These are phyloP conservation scores for Noctua fimbriata DNA, from an alignment of 2,888 invertebrate genomes.

Conservation along the genomic window DNA sequence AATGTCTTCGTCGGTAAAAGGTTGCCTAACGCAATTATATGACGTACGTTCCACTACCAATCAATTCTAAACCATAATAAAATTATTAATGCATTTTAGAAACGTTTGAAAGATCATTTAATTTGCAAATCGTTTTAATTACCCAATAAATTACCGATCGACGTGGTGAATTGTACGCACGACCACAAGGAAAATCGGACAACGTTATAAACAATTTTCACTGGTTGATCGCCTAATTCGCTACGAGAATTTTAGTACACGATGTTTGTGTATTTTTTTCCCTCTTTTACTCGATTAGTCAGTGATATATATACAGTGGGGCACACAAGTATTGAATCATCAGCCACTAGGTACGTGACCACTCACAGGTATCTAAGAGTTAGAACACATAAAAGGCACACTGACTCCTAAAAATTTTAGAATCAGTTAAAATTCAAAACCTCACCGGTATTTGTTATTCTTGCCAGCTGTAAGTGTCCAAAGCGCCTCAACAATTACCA, in stretches of 20 bases:
- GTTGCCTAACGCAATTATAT: neutral
- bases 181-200: conserved; percentile 39
- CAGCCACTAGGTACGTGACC: conserved; percentile 26
- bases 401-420: conserved; percentile 76
- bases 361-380: conserved; percentile 66
- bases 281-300: conserved; percentile 19
- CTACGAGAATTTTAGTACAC: conserved; percentile 11
- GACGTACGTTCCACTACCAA: neutral
- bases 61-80: neutral
- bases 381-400: conserved; percentile 81
- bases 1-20: neutral
- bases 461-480: conserved; percentile 87
- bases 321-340: conserved; percentile 35
- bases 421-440: conserved; percentile 83
- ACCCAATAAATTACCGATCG: conserved; percentile 34
- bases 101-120: conserved; percentile 10
- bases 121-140: conserved; percentile 45
- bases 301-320: conserved; percentile 35
- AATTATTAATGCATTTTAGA: conserved; percentile 18
- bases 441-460: conserved; percentile 86
- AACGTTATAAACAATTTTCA: conserved; percentile 32
- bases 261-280: neutral
- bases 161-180: conserved; percentile 6
- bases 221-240: conserved; percentile 25
- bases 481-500: conserved; percentile 89